Percentiles rank a stretch among this genome's conserved stretches.
phyloP scores from a whole-genome alignment of 2,888 invertebrate species.

The Dinocampus coccinellae region DNA sequence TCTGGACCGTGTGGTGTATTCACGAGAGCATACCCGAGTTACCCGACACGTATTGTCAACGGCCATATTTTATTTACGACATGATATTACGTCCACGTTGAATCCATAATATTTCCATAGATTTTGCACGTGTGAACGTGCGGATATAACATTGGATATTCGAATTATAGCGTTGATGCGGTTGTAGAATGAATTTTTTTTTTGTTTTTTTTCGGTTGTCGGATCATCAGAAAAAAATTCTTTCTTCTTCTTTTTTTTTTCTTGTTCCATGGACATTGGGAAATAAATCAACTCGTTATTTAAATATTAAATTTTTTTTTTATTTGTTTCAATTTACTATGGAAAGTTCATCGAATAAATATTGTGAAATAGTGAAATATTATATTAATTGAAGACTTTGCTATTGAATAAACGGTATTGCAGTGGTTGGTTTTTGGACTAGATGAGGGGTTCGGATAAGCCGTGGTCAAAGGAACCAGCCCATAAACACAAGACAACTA shows the following conservation, averaged over 20 bases:
- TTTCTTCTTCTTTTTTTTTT: too few relatives aligned
- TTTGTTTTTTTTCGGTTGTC: too few relatives aligned
- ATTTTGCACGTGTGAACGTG: background rate
- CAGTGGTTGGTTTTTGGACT: conserved; percentile 6
- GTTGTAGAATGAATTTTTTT: conserved; percentile 16
- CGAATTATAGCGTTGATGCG: conserved; percentile 18
- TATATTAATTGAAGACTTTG: background rate
- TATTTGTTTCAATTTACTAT: too few relatives aligned
- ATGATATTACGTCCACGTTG: conserved; percentile 47
- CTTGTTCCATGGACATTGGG: too few relatives aligned
- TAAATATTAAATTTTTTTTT: too few relatives aligned
- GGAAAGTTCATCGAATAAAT: background rate
- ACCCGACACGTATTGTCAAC: conserved; percentile 53
- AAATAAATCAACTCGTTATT: too few relatives aligned
- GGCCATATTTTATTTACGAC: conserved; percentile 53
- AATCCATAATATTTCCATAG: conserved; percentile 43
- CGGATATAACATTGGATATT: conserved; percentile 36
- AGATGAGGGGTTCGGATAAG: conserved; percentile 44
- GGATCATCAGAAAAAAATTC: too few relatives aligned
- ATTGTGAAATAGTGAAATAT: background rate
- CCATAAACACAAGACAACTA: conserved; percentile 63
- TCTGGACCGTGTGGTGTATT: conserved; percentile 33
- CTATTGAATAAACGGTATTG: conserved; percentile 6
- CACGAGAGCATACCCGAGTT: conserved; percentile 39
- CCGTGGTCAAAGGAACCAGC: conserved; percentile 56